Conservation (phyloP, 2,888 invertebrate genomes). For the Philereme vetulata region DNA sequence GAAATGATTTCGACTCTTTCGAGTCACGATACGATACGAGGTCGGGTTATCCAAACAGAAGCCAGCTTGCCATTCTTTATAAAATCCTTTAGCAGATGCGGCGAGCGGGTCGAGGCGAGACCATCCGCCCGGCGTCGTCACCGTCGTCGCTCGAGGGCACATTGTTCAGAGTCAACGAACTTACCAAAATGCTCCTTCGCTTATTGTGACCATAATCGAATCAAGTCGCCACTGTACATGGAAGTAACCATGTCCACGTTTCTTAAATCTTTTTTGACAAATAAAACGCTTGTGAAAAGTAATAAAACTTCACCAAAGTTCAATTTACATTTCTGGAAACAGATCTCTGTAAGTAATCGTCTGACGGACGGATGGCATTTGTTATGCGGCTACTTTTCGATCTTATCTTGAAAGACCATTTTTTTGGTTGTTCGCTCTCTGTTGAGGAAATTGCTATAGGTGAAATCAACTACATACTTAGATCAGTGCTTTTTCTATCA, state of each 20-base stretch:
- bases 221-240: slow-evolving; percentile 74
- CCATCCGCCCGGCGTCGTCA: slow-evolving; percentile 45
- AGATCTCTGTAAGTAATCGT: slow-evolving; percentile 36
- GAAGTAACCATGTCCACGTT: slow-evolving; percentile 66
- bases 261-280: slow-evolving; percentile 66
- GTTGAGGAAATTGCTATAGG: slow-evolving; percentile 7
- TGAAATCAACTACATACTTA: slow-evolving; percentile 20
- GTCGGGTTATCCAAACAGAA: slow-evolving; percentile 38
- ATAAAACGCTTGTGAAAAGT: slow-evolving; percentile 61
- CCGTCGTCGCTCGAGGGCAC: slow-evolving; percentile 62
- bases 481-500: slow-evolving; percentile 39
- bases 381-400: slow-evolving; percentile 20
- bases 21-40: slow-evolving; percentile 26
- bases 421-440: slow-evolving; percentile 13
- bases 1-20: slow-evolving; percentile 32
- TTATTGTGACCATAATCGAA: slow-evolving; percentile 81
- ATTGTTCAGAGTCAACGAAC: slow-evolving; percentile 81
- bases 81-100: slow-evolving; percentile 73
- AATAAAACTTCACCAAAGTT: slow-evolving; percentile 41
- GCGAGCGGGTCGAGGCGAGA: slow-evolving; percentile 53
- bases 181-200: slow-evolving; percentile 77
- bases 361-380: slow-evolving; percentile 8
- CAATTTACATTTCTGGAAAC: slow-evolving; percentile 45
- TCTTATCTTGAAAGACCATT: slow-evolving; percentile 21
- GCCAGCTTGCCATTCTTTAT: slow-evolving; percentile 60